These are phyloP conservation scores for Gulo gulo DNA, from an alignment of 2,113 vertebrate genomes.

Conservation along the genomic window DNA sequence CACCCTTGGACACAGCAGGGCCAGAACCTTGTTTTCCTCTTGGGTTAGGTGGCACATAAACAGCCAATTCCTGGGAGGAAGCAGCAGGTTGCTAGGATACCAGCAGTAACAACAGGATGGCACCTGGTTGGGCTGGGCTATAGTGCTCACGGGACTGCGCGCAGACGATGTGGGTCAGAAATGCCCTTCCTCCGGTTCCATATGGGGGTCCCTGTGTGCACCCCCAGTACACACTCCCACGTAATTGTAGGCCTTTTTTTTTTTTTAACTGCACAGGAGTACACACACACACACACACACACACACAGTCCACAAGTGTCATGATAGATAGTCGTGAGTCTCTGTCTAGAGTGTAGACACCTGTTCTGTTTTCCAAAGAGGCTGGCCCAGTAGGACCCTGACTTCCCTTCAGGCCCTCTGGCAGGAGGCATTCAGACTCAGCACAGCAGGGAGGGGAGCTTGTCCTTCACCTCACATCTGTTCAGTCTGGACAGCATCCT, in stretches of 20 bases:
- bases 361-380: background rate
- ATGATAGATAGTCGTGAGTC: rapidly evolving
- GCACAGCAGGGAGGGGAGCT: rapidly evolving
- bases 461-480: background rate
- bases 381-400: background rate
- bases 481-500: background rate
- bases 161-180: rapidly evolving
- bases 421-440: background rate
- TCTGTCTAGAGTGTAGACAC: background rate
- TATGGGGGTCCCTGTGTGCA: rapidly evolving
- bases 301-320: no score
- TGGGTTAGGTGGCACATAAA: constrained; percentile 59
- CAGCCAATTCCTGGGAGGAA: constrained; percentile 63
- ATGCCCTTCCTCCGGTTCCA: background rate
- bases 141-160: background rate
- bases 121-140: background rate
- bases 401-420: background rate
- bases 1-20: background rate
- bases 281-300: no score
- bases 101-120: background rate
- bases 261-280: background rate
- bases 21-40: constrained; percentile 43
- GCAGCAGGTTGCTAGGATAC: constrained; percentile 77
- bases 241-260: rapidly evolving
- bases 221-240: no score